Evolutionary conservation across 2,113 vertebrate species (phyloP).

Genomic region (Taxidea taxus): DNA sequence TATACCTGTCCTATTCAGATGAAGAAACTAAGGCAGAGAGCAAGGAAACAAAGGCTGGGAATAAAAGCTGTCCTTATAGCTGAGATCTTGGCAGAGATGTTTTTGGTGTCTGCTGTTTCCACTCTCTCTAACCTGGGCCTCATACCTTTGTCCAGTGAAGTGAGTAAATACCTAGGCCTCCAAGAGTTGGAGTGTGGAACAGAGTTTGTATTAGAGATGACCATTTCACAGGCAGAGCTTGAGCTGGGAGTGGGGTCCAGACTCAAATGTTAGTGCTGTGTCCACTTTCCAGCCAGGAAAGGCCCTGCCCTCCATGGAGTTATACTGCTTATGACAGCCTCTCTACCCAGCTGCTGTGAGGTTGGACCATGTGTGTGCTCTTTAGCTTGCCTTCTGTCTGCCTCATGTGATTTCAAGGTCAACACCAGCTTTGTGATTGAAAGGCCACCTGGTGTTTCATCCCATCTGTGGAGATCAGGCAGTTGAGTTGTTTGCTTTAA

Average conservation of each 20-base stretch:
- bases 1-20: not conserved
- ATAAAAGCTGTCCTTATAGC: not conserved
- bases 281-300: not conserved
- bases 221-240: not conserved
- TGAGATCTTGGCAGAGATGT: not conserved
- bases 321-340: not conserved
- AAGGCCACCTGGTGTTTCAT: not conserved
- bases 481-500: not conserved
- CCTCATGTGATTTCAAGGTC: not conserved
- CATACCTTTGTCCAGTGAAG: not conserved
- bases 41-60: not conserved
- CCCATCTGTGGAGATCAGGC: not conserved
- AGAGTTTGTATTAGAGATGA: not conserved
- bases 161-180: not conserved
- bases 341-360: not conserved
- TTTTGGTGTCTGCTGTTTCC: not conserved
- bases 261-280: not conserved
- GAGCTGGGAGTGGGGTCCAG: not conserved
- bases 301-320: not conserved
- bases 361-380: not conserved
- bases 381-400: not conserved
- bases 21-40: not conserved
- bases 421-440: not conserved
- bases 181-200: not conserved
- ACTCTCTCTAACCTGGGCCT: not conserved